These are phyloP conservation scores for Centropus unirufus DNA, from an alignment of 2,113 vertebrate species.

Conservation along the genomic window DNA sequence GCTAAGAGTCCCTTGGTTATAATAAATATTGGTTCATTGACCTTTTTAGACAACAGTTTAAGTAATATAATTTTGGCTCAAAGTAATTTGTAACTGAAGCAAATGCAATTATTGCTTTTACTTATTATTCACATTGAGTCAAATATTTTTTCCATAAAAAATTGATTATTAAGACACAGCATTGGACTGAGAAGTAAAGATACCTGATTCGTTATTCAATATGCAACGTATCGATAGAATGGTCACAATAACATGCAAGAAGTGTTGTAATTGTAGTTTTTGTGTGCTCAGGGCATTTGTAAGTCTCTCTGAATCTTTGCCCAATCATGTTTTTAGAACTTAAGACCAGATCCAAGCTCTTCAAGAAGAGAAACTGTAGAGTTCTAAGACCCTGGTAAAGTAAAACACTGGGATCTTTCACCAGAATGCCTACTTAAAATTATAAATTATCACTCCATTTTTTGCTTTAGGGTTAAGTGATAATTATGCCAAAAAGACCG, in stretches of 20 bases:
- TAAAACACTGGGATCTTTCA: not conserved
- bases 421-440: not conserved
- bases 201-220: not conserved
- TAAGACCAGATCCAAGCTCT: not conserved
- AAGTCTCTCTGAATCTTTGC: not conserved
- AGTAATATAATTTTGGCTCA: conserved; percentile 43
- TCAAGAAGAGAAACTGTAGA: not conserved
- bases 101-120: conserved; percentile 17
- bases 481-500: not conserved
- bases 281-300: not conserved
- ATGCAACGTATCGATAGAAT: not conserved
- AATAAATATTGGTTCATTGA: conserved; percentile 50
- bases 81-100: conserved; percentile 60
- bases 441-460: not conserved
- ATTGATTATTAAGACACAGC: not conserved
- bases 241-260: not conserved
- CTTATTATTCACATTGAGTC: conserved; percentile 36
- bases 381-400: not conserved
- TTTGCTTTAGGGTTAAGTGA: not conserved
- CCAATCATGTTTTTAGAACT: not conserved
- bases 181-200: not conserved
- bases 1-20: not conserved
- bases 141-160: conserved; percentile 35
- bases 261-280: not conserved
- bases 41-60: conserved; percentile 48